Evolutionary conservation across 2,797 vertebrate species (phyloP).

Genomic region (Muscicapa striata): DNA sequence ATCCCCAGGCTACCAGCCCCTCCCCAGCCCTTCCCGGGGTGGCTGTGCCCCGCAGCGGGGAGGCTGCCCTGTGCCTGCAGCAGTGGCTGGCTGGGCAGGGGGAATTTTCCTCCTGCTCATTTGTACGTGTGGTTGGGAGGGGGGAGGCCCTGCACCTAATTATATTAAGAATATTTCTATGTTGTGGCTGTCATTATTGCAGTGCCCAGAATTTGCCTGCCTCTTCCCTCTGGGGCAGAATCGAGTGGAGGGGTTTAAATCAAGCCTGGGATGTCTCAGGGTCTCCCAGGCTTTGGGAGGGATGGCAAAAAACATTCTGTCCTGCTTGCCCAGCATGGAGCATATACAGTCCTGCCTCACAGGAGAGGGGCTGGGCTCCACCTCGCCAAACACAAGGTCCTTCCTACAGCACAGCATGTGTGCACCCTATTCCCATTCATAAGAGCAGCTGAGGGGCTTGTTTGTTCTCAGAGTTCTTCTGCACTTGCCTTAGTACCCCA

Average conservation of each 20-base stretch:
- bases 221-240: neutral
- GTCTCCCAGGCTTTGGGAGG: neutral
- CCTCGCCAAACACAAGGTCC: fast-evolving
- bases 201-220: neutral
- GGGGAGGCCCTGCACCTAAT: constrained; percentile 71
- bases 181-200: constrained; percentile 4
- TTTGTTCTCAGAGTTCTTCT: fast-evolving
- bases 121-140: constrained; percentile 61
- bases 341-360: neutral
- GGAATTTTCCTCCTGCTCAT: neutral
- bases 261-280: neutral
- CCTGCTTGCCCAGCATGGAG: neutral
- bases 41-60: fast-evolving
- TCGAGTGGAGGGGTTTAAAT: fast-evolving
- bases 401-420: neutral
- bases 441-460: neutral
- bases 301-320: neutral
- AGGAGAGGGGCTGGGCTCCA: too few species aligned
- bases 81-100: constrained; percentile 27
- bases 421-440: fast-evolving
- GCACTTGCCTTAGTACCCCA: neutral
- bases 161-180: constrained; percentile 74
- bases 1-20: neutral
- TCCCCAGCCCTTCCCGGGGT: neutral
- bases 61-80: neutral